Percentiles rank a stretch among this genome's conserved stretches.
Conservation (phyloP, 2,113 vertebrate species). For the Aphelocoma coerulescens region DNA sequence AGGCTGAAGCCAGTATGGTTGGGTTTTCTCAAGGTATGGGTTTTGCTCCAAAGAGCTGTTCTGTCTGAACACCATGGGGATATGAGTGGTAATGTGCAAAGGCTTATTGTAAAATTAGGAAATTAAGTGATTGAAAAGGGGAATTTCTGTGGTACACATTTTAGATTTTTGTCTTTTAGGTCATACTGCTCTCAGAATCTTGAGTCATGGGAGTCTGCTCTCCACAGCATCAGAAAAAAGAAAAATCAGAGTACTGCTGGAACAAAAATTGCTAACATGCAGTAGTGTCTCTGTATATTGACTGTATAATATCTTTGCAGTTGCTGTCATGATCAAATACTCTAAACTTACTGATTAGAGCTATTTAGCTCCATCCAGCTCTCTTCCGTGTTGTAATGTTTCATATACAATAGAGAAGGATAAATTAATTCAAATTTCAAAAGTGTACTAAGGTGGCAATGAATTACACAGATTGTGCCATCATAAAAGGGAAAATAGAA, state of each 20-base stretch:
- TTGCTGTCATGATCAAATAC: background rate
- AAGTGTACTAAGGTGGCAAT: background rate
- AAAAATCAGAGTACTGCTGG: background rate
- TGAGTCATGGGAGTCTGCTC: background rate
- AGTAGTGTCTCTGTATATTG: background rate
- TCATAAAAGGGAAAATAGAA: background rate
- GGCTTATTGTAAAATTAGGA: background rate
- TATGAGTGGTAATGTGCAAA: background rate
- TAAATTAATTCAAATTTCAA: background rate
- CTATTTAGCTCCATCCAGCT: background rate
- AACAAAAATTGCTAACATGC: background rate
- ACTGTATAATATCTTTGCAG: background rate
- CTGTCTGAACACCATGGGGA: background rate
- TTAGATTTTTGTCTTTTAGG: background rate
- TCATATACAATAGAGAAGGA: background rate
- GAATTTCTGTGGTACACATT: background rate
- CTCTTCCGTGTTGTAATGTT: background rate
- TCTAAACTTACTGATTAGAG: background rate
- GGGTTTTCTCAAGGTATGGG: background rate
- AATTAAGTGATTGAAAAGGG: background rate
- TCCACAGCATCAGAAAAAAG: background rate
- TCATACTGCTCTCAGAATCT: background rate
- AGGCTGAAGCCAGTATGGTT: background rate
- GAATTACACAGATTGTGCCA: background rate
- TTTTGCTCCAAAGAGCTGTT: background rate